phyloP scores from a whole-genome alignment of 2,113 vertebrate species.

The Pseudois nayaur region DNA sequence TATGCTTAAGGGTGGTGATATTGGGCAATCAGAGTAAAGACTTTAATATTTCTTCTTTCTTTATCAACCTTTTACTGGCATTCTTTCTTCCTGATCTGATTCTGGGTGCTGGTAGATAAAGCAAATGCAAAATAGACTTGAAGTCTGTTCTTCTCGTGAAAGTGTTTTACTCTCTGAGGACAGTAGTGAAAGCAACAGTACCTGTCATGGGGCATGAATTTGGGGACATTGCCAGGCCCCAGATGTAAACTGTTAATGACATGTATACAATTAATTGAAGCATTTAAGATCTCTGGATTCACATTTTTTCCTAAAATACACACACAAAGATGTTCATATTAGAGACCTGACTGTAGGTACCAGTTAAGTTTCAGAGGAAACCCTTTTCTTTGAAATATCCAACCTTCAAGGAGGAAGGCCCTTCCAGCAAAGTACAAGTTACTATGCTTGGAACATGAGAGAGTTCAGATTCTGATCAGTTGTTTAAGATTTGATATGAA shows the following conservation, averaged over 20 bases:
- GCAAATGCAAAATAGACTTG: conserved; percentile 1
- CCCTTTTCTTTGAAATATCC: not conserved
- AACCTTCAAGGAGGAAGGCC: not conserved
- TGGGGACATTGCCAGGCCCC: not conserved
- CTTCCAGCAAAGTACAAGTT: not conserved
- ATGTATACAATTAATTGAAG: not conserved
- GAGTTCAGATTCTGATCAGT: not conserved
- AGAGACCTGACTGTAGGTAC: not conserved
- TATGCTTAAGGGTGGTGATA: not conserved
- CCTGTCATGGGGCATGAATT: not conserved
- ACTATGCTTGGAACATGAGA: not conserved
- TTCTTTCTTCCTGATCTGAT: conserved; percentile 7
- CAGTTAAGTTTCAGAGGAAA: not conserved
- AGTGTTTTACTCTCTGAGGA: not conserved
- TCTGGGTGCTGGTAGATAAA: not conserved
- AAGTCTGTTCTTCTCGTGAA: not conserved
- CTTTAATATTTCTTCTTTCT: not conserved
- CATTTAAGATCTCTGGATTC: not conserved
- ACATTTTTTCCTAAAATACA: not conserved
- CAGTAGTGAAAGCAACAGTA: not conserved
- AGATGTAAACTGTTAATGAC: not conserved
- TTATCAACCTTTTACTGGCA: not conserved
- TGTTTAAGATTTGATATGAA: not conserved
- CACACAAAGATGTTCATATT: not conserved
- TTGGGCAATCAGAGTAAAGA: not conserved